Conservation (phyloP, 2,797 vertebrate species). For the Zenarchopterus dispar region DNA sequence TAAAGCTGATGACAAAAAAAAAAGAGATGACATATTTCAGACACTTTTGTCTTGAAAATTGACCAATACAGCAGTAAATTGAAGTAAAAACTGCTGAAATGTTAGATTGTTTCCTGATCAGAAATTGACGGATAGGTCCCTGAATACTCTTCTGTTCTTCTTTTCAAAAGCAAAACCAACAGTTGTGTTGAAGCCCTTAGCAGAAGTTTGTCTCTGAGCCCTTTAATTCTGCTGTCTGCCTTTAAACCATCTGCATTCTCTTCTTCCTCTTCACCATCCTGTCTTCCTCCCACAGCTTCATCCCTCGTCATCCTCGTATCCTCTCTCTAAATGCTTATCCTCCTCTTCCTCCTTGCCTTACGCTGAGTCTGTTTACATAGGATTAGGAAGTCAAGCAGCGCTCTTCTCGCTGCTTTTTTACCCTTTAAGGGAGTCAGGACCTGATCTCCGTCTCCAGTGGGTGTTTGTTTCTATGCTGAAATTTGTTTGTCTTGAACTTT, state of each 20-base stretch:
- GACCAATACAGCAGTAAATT: too few species aligned
- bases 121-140: background rate
- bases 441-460: slow-evolving; percentile 9
- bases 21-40: too few species aligned
- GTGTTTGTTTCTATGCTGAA: slow-evolving; percentile 16
- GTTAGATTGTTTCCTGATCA: too few species aligned
- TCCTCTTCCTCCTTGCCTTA: slow-evolving; percentile 61
- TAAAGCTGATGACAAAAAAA: too few species aligned
- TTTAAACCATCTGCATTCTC: slow-evolving; percentile 38
- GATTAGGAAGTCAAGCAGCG: slow-evolving; percentile 44
- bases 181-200: background rate
- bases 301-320: background rate
- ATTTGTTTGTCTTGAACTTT: slow-evolving; percentile 12
- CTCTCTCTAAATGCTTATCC: slow-evolving; percentile 11
- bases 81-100: too few species aligned
- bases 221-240: slow-evolving; percentile 53
- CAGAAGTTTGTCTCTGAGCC: slow-evolving; percentile 22
- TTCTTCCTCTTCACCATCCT: slow-evolving; percentile 26
- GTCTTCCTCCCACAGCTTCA: slow-evolving; percentile 13
- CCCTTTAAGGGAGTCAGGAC: slow-evolving; percentile 56
- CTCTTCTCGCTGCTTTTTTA: slow-evolving; percentile 46
- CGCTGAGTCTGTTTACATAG: slow-evolving; percentile 58
- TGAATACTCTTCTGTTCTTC: background rate
- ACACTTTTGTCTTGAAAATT: too few species aligned
- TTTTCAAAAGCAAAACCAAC: background rate